Evolutionary conservation across 2,888 invertebrate genomes (phyloP), one percentile per base, ranked within the genome.

Genomic region (Calameuta filiformis): DNA sequence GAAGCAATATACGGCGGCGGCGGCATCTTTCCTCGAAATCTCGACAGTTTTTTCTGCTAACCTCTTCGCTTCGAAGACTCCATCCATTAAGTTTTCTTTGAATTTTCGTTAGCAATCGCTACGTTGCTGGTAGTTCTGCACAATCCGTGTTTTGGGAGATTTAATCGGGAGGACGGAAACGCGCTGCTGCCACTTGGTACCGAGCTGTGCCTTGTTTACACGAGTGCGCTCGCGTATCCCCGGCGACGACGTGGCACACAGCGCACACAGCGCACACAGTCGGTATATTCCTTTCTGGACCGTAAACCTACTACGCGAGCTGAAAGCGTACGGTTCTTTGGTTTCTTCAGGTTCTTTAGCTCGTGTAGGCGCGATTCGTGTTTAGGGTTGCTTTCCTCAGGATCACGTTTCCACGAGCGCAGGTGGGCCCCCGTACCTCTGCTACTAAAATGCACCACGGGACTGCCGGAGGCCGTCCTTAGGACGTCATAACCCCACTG

Each of bases 161-260:
- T 2, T 23, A 56, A 56, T 56, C 56, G 56, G 23, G 56, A 56
- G 23, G 23, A 56, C 23, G 56, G 80, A 84, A 84, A 84, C 83
- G 82, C 80, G 56, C 23, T 56, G 81, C 80, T 68, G 75, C 78
- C 56, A 56, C 56, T 56, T 56, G 81, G 79, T 83, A 81, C 82
- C 80, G 75, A 69, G 73, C 76, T 78, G 75, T 73, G 79, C 76
- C 82, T 83, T 84, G 83, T 83, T 83, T 83, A 83, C 82, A 83
- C 76, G 83, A 75, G 73, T 80, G 76, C 79, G 76, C 79, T 23
- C 56, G 56, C 56, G 56, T 56, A 56, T 56, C 56, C 56, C 56
- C 56, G 56, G 56, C 9, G 56, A 56, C 56, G 56, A 56, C 56
- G 56, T 56, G 56, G 56, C 56, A 56, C 33, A 2, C 56, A 56